Conservation (phyloP, 2,888 invertebrate genomes). For the Drosophila kuntzei region DNA sequence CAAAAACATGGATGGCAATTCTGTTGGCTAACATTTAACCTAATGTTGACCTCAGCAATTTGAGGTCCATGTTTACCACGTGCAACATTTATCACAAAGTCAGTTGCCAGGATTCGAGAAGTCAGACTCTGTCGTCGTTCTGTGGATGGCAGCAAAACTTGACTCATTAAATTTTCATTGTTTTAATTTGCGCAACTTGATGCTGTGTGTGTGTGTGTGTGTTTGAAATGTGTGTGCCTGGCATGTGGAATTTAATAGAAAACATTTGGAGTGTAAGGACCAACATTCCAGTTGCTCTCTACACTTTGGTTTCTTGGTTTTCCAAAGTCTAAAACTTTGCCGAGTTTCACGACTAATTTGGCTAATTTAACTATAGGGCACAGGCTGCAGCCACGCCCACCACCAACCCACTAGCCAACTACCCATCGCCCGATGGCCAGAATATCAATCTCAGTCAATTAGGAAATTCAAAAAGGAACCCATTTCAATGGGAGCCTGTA, state of each 20-base stretch:
- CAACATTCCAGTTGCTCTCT: slow-evolving; percentile 16
- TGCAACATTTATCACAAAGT: slow-evolving; percentile 22
- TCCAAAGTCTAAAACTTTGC: slow-evolving; percentile 43
- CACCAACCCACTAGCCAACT: neutral
- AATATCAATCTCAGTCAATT: slow-evolving; percentile 73
- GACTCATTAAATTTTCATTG: slow-evolving; percentile 74
- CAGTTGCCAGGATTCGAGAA: slow-evolving; percentile 18
- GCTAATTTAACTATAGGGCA: slow-evolving; percentile 61
- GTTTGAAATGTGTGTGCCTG: slow-evolving; percentile 10
- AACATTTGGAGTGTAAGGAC: slow-evolving; percentile 14
- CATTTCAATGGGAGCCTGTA: slow-evolving; percentile 9
- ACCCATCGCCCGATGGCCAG: slow-evolving; percentile 23
- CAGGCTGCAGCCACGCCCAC: slow-evolving; percentile 23
- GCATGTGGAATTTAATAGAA: slow-evolving; percentile 32
- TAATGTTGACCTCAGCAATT: slow-evolving; percentile 9
- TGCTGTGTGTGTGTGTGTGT: slow-evolving; percentile 6
- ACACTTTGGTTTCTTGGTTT: slow-evolving; percentile 24
- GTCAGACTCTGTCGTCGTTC: slow-evolving; percentile 12
- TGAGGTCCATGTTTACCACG: neutral
- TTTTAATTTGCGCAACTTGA: slow-evolving; percentile 67
- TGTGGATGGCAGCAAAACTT: slow-evolving; percentile 41
- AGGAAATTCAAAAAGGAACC: slow-evolving; percentile 40
- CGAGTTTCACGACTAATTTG: slow-evolving; percentile 66
- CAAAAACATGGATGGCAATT: neutral
- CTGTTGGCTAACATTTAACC: slow-evolving; percentile 1